Evolutionary conservation across 2,113 vertebrate genomes (phyloP), one percentile per base, ranked within the genome.

Genomic region (Danionella cerebrum): DNA sequence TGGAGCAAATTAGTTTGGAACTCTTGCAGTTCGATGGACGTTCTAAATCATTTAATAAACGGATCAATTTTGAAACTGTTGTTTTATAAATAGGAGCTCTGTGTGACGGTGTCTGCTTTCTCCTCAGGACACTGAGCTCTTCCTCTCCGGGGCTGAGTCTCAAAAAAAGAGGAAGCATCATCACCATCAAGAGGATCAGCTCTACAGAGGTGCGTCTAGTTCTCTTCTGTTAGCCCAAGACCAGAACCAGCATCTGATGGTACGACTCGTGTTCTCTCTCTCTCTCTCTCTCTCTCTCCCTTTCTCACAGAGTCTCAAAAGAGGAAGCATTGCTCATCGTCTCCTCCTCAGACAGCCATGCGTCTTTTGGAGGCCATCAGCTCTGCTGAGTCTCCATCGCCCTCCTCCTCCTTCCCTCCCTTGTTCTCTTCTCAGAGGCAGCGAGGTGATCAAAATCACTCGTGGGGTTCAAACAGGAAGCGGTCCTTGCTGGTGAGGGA

Each of bases 151-250:
- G 58, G 81, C 89, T 47, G 95, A 98, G 31, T 45, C 86, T 0
- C 91, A 97, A 74, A 98, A 91, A 83, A 98, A 95, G 85, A 98
- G 96, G 79, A 98, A 94, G 75, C 89, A 93, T 53, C 87, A 83
- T 50, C 98, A 94, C 74, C 89, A 93, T 53, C 87, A 83, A 47
- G 89, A 94, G 75, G 93, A 94, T 48, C 87, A 88, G 76, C 89
- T 83, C 78, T 79, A 85, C 80, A 85, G 87, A 85, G 89, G 92
- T 93, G n/a, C 73, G 75, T 27, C 27, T 31, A 7, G n/a, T n/a
- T n/a, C n/a, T n/a, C n/a, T n/a, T n/a, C n/a, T n/a, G n/a, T n/a
- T n/a, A n/a, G n/a, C n/a, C n/a, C n/a, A n/a, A n/a, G n/a, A n/a
- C n/a, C n/a, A n/a, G n/a, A n/a, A n/a, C n/a, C n/a, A n/a, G n/a